Evolutionary conservation across 2,888 invertebrate species (phyloP).

Genomic region (Disparrhopalites patrizii): DNA sequence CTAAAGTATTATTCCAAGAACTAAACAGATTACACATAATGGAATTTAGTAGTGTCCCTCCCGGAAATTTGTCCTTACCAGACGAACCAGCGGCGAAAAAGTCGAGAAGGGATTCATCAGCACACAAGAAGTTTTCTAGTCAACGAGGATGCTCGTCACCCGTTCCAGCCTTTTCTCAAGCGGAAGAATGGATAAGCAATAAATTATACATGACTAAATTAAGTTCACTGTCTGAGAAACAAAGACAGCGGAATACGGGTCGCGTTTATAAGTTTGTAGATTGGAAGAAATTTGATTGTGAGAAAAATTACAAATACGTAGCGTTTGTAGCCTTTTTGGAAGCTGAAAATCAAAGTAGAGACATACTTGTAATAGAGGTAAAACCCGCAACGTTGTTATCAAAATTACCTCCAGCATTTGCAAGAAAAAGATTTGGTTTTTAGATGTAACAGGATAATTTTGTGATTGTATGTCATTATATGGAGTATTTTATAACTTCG

Average conservation of each 20-base stretch:
- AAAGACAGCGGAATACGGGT: neutral
- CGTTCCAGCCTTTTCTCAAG: neutral
- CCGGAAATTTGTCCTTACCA: neutral
- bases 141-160: too few relatives aligned
- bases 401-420: slow-evolving; percentile 45
- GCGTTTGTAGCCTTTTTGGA: slow-evolving; percentile 35
- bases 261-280: slow-evolving; percentile 22
- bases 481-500: too few relatives aligned
- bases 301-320: slow-evolving; percentile 38
- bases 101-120: neutral
- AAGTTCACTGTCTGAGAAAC: neutral
- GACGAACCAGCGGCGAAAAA: slow-evolving; percentile 20
- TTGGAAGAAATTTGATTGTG: slow-evolving; percentile 37
- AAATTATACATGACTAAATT: slow-evolving; percentile 2
- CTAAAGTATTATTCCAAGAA: slow-evolving; percentile 34
- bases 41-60: slow-evolving; percentile 24
- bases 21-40: slow-evolving; percentile 37
- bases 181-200: slow-evolving; percentile 13
- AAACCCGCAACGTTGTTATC: slow-evolving; percentile 43
- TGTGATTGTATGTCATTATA: too few relatives aligned
- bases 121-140: neutral
- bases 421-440: slow-evolving; percentile 45
- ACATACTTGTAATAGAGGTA: slow-evolving; percentile 40
- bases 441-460: too few relatives aligned
- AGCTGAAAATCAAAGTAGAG: slow-evolving; percentile 26